Evolutionary conservation across 1,140 invertebrate species (phyloP).

Genomic region (Nephila pilipes): DNA sequence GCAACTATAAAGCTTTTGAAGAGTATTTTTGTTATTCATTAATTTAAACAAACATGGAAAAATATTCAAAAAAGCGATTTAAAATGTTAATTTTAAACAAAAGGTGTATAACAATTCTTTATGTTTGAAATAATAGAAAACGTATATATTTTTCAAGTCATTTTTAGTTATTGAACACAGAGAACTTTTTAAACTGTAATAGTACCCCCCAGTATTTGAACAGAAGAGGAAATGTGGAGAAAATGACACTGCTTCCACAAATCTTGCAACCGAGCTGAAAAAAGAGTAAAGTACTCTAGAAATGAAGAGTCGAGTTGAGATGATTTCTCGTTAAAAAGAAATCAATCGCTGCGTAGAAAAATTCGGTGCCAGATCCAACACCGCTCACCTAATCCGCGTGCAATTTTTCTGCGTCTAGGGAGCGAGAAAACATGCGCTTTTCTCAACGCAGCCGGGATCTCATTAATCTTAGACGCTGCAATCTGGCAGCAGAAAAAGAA

Average conservation of each 20-base stretch:
- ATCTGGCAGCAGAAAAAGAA: conserved; percentile 22
- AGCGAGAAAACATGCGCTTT: conserved; percentile 7
- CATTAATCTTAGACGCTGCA: conserved; percentile 30
- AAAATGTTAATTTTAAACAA: too few species aligned
- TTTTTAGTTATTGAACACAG: too few species aligned
- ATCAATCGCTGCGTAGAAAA: not conserved
- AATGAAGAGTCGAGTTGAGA: not conserved
- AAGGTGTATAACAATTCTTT: too few species aligned
- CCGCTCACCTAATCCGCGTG: not conserved
- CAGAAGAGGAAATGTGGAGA: not conserved
- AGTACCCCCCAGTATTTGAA: not conserved
- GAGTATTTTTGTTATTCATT: too few species aligned
- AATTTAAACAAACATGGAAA: too few species aligned
- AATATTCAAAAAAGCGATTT: too few species aligned
- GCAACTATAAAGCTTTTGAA: too few species aligned
- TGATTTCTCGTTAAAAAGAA: conserved; percentile 5
- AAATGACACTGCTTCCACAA: not conserved
- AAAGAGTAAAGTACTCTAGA: not conserved
- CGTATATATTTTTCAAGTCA: too few species aligned
- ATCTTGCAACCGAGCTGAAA: not conserved
- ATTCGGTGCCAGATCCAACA: not conserved
- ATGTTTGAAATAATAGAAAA: too few species aligned
- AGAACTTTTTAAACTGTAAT: too few species aligned
- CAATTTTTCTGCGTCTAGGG: not conserved
- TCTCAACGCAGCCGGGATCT: not conserved